Evolutionary conservation across 2,888 invertebrate species (phyloP).

Genomic region (Drosophila nr. perissopoda): DNA sequence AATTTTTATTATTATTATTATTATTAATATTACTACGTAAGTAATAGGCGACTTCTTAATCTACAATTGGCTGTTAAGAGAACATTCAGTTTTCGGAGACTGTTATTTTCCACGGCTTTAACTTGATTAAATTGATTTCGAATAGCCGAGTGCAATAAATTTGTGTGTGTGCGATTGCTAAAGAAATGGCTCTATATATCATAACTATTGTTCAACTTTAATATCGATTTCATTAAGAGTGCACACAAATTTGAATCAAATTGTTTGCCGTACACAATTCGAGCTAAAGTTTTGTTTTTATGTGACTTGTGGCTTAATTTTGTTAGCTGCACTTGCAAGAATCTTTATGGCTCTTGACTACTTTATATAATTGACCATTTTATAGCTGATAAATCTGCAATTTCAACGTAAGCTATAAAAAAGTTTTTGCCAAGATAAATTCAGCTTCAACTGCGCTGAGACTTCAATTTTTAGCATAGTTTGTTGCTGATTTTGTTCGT

Average conservation of each 20-base stretch:
- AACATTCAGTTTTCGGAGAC: no score
- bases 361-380: slow-evolving; percentile 34
- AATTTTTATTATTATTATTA: background rate
- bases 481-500: slow-evolving; percentile 10
- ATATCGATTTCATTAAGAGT: background rate
- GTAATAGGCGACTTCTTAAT: no score
- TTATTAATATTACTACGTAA: no score
- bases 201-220: background rate
- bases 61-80: no score
- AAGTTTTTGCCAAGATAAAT: slow-evolving; percentile 24
- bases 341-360: background rate
- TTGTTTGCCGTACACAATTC: background rate
- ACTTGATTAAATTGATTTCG: background rate
- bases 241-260: background rate
- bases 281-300: background rate
- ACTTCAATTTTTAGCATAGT: slow-evolving; percentile 22
- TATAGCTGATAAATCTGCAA: slow-evolving; percentile 12
- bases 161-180: background rate
- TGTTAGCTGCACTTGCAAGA: background rate
- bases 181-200: background rate
- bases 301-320: background rate
- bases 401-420: slow-evolving; percentile 20
- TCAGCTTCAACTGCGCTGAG: slow-evolving; percentile 14
- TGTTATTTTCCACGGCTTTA: background rate
- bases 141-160: background rate